Conservation (phyloP, 1,140 invertebrate species). For the Drosophila kikkawai region DNA sequence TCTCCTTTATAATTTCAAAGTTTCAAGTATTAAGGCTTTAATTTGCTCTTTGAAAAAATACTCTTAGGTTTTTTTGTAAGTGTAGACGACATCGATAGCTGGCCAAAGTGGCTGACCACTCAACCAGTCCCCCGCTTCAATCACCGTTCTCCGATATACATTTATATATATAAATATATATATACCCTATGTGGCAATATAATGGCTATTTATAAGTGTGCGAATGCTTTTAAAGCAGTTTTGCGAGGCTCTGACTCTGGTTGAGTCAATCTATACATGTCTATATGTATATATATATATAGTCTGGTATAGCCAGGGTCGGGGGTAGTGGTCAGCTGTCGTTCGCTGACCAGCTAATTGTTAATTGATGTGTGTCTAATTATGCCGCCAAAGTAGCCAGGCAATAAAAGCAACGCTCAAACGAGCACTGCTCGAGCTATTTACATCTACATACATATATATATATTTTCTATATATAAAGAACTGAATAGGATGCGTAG, state of each 20-base stretch:
- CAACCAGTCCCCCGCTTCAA: slow-evolving; percentile 4
- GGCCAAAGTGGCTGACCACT: slow-evolving; percentile 72
- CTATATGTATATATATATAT: background rate
- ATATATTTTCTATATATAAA: slow-evolving; percentile 3
- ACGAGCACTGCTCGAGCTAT: slow-evolving; percentile 3
- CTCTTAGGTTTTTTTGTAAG: background rate
- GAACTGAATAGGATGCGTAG: background rate
- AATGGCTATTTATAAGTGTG: slow-evolving; percentile 74
- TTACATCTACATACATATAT: background rate
- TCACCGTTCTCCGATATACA: background rate
- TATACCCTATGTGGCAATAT: slow-evolving; percentile 37
- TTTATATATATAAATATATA: background rate
- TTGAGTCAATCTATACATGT: background rate
- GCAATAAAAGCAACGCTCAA: slow-evolving; percentile 65
- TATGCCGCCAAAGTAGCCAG: slow-evolving; percentile 77
- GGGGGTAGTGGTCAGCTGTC: slow-evolving; percentile 60
- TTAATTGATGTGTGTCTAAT: slow-evolving; percentile 82
- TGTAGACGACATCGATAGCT: slow-evolving; percentile 69
- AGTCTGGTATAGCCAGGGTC: background rate
- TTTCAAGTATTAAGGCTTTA: background rate
- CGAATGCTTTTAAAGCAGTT: slow-evolving; percentile 38
- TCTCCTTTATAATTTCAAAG: too few species aligned
- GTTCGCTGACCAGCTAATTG: slow-evolving; percentile 66
- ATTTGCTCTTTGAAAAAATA: background rate
- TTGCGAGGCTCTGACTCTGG: slow-evolving; percentile 18